A percentile compares a stretch with the other conserved stretches of the same genome.
Conservation (phyloP, 2,888 invertebrate species). For the Leptopilina syphax region DNA sequence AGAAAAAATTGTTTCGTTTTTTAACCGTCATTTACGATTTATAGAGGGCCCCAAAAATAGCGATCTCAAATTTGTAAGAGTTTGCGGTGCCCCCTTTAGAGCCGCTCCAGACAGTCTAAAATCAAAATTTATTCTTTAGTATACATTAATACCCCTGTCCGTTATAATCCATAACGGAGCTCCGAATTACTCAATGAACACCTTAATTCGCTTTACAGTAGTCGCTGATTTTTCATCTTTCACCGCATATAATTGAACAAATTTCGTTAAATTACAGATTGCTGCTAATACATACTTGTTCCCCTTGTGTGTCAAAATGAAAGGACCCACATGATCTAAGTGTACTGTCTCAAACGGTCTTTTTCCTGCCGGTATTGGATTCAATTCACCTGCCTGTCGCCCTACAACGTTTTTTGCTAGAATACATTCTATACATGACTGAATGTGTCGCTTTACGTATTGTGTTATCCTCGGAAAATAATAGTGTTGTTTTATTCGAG, state of each 20-base stretch:
- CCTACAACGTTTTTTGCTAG: slow-evolving; percentile 43
- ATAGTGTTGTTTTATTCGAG: not conserved
- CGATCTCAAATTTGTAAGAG: too few relatives aligned
- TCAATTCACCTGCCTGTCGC: slow-evolving; percentile 40
- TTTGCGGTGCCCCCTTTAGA: too few relatives aligned
- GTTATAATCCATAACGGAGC: too few relatives aligned
- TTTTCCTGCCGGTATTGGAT: slow-evolving; percentile 52
- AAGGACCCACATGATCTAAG: slow-evolving; percentile 56
- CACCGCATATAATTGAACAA: slow-evolving; percentile 49
- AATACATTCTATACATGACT: slow-evolving; percentile 42
- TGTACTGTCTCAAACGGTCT: slow-evolving; percentile 54
- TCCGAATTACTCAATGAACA: too few relatives aligned
- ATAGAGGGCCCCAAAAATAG: too few relatives aligned
- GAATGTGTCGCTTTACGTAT: slow-evolving; percentile 37
- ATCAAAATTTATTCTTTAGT: too few relatives aligned
- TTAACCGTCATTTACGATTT: too few relatives aligned
- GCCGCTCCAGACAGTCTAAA: too few relatives aligned
- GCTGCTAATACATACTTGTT: too few relatives aligned
- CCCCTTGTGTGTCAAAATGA: too few relatives aligned
- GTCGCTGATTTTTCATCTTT: slow-evolving; percentile 40
- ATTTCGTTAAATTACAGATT: slow-evolving; percentile 49
- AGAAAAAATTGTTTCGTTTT: too few relatives aligned
- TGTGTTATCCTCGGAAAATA: slow-evolving; percentile 38
- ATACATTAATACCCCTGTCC: too few relatives aligned
- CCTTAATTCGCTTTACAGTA: not conserved